Evolutionary conservation across 2,888 invertebrate species (phyloP).

Genomic region (Rhyacophila evoluta): DNA sequence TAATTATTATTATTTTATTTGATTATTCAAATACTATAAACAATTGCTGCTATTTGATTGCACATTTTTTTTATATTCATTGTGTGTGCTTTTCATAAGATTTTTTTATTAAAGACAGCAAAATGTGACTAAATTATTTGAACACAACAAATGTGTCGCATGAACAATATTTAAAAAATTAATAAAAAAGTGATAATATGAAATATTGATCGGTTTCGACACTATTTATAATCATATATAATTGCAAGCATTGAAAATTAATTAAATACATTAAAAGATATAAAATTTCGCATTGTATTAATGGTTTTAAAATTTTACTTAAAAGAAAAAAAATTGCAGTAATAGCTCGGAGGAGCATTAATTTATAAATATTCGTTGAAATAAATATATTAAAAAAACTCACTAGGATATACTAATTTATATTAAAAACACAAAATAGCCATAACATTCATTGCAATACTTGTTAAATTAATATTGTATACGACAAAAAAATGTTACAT

Average conservation of each 20-base stretch:
- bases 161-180: not conserved
- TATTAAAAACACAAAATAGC: not conserved
- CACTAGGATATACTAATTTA: not conserved
- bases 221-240: too few relatives aligned
- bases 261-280: not conserved
- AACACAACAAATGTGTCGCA: not conserved
- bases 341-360: not conserved
- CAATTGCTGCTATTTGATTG: not conserved
- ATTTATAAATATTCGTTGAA: constrained; percentile 13
- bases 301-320: not conserved
- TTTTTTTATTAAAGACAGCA: not conserved
- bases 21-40: not conserved
- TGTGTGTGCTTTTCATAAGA: not conserved
- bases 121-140: constrained; percentile 1
- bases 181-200: not conserved
- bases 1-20: not conserved
- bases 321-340: too few relatives aligned
- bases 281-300: not conserved
- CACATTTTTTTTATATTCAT: not conserved
- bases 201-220: too few relatives aligned
- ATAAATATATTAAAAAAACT: constrained; percentile 24
- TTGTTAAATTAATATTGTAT: not conserved
- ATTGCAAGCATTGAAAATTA: not conserved
- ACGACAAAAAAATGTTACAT: not conserved
- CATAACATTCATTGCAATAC: not conserved